These are phyloP conservation scores for Clitarchus hookeri DNA, from an alignment of 2,888 invertebrate species.

Conservation along the genomic window DNA sequence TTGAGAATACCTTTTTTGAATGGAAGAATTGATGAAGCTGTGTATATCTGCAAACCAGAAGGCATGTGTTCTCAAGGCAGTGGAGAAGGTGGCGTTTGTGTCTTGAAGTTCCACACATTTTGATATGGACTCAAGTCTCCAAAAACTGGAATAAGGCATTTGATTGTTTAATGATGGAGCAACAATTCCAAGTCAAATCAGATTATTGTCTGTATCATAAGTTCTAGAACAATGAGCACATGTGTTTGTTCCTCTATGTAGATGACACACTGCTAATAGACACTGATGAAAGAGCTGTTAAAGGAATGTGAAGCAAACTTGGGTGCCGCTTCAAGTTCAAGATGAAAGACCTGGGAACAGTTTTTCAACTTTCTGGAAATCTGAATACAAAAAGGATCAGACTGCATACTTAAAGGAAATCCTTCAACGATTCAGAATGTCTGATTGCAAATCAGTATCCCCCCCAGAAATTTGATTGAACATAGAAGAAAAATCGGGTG, in stretches of 20 bases:
- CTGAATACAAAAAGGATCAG: neutral
- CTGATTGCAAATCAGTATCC: neutral
- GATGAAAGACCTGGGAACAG: neutral
- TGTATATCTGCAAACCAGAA: too few species aligned
- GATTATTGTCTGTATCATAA: neutral
- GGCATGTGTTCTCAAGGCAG: too few species aligned
- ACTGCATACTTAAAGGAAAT: neutral
- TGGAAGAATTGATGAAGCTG: too few species aligned
- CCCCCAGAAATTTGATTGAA: neutral
- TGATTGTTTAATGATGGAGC: neutral
- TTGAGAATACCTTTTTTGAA: too few species aligned
- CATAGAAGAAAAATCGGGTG: neutral
- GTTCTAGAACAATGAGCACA: neutral
- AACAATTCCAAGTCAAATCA: neutral
- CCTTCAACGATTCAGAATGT: neutral
- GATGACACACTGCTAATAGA: neutral
- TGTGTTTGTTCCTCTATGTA: neutral
- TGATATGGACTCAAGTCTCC: neutral
- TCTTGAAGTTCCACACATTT: neutral
- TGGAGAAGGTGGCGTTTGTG: neutral
- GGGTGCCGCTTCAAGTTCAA: neutral
- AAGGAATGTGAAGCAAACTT: neutral
- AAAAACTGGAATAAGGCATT: neutral
- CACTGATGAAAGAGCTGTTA: neutral
- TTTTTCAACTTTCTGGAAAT: neutral